These are phyloP conservation scores for Pherbina coryleti DNA, from an alignment of 2,888 invertebrate species.

Conservation along the genomic window DNA sequence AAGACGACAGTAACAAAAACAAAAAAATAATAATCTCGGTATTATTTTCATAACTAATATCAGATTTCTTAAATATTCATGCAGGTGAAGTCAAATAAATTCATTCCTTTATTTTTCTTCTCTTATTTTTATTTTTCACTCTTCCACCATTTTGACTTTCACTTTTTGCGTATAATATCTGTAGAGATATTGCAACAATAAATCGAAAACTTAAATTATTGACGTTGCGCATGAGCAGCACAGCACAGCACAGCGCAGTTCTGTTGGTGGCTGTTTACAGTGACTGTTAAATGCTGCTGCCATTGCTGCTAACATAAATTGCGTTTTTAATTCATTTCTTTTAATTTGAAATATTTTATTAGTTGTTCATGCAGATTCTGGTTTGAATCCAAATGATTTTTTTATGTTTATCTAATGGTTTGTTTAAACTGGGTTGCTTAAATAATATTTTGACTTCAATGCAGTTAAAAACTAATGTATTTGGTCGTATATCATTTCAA, in stretches of 20 bases:
- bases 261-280: not conserved
- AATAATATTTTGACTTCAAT: too few relatives aligned
- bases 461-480: too few relatives aligned
- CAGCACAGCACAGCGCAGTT: not conserved
- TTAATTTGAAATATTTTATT: not conserved
- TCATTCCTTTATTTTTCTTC: not conserved
- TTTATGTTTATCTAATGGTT: not conserved
- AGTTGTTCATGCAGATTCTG: not conserved
- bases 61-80: not conserved
- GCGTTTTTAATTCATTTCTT: not conserved
- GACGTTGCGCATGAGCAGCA: constrained; percentile 7
- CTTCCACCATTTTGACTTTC: not conserved
- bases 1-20: not conserved
- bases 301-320: not conserved
- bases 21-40: not conserved
- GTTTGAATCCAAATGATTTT: not conserved
- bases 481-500: too few relatives aligned
- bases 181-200: not conserved
- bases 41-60: constrained; percentile 12
- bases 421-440: too few relatives aligned
- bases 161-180: constrained; percentile 1
- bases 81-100: not conserved
- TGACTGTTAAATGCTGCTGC: not conserved
- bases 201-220: not conserved
- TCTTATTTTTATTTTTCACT: not conserved